Base-by-base conservation (phyloP, 2,888 invertebrate genomes). In the Xylota segnis region DNA sequence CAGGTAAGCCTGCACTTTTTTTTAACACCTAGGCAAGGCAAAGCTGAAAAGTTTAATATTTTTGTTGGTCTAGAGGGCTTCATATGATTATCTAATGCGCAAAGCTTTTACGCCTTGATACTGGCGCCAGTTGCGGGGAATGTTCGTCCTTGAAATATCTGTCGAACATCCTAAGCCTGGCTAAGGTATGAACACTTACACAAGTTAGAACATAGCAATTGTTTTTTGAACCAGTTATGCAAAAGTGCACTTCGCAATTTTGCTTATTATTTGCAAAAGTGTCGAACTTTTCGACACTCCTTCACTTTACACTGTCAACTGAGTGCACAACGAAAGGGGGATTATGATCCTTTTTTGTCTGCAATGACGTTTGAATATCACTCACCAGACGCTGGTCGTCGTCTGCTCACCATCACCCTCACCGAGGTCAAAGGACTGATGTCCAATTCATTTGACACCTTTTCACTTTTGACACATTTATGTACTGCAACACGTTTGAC, bases 1-100 rank as follows among this genome's bases (percentile, higher is more conserved):
- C 89, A 91, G 92, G 91, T 91, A 91, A 89, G 92, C 90, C 87
- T 76, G 70, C 72, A 79, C 87, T 87, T 47, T 63, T 87, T 88
- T 76, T 45, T 50, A 34, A 59, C 87, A 45, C 88, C 75, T 89
- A 90, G 90, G 88, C 87, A 90, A 88, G 84, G 90, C 90, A 88
- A 88, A 89, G 87, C 83, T 82, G 34, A 27, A 10, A 47, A 34
- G 40, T 58, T 71, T 81, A 72, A 61, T 61, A 14, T 37, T 23
- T 2, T 23, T 23, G 23, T 23, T 50, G 72, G 72, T 7, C 12
- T 23, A 79, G 32, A 50, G 82, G 82, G 84, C 84, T 86, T 86
- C 14, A 32, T 76, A 76, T 58, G 66, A 58, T 56, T 45, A 47
- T 58, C 52, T 70, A 43, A 75, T 72, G 82, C 84, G n/a, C 54